phyloP scores from a whole-genome alignment of 2,888 invertebrate genomes.

The Keiferia lycopersicella region DNA sequence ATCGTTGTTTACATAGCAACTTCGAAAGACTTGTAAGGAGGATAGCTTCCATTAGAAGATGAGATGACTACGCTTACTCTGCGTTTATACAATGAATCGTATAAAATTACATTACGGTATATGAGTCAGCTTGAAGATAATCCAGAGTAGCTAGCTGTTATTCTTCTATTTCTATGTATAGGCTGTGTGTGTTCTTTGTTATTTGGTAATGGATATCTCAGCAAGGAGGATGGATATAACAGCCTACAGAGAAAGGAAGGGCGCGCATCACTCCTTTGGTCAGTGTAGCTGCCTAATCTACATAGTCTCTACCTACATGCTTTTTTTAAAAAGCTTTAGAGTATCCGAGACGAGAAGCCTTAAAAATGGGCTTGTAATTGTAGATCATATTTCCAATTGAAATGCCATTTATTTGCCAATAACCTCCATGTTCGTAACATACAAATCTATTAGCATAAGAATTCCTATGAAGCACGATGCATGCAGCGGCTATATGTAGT shows the following conservation, averaged over 20 bases:
- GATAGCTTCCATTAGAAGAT: slow-evolving; percentile 6
- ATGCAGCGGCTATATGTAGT: background rate
- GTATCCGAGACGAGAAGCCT: too few species aligned
- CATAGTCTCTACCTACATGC: too few species aligned
- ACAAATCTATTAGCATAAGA: background rate
- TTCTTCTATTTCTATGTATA: background rate
- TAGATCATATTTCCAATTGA: too few species aligned
- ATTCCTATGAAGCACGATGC: background rate
- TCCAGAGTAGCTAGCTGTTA: background rate
- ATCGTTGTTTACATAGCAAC: background rate
- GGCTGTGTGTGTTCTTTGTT: background rate
- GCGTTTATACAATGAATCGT: slow-evolving; percentile 6
- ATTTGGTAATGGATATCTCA: too few species aligned
- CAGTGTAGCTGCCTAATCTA: too few species aligned
- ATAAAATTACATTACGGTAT: slow-evolving; percentile 2
- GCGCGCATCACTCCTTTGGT: too few species aligned
- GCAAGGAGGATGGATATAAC: too few species aligned
- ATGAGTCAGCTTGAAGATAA: background rate
- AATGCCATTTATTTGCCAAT: too few species aligned
- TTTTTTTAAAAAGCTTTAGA: too few species aligned
- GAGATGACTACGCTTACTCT: background rate
- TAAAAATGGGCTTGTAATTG: too few species aligned
- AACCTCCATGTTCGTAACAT: background rate
- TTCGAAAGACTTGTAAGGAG: background rate
- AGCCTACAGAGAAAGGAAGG: too few species aligned